Evolutionary conservation across 2,888 invertebrate species (phyloP).

Genomic region (Helobdella robusta): DNA sequence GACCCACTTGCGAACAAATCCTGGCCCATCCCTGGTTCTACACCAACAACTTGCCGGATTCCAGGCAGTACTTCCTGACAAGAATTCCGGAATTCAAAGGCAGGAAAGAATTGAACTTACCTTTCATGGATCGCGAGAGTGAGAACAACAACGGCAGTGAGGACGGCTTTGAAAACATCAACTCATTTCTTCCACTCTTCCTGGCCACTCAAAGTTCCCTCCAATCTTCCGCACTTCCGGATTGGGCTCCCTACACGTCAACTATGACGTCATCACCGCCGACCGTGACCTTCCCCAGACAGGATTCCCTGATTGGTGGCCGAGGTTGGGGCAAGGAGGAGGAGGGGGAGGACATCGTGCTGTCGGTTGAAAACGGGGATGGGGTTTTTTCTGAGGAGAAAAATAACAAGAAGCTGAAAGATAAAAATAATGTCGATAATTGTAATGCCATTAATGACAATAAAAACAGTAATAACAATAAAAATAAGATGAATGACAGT

Average conservation of each 20-base stretch:
- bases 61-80: not conserved
- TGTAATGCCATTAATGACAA: too few relatives aligned
- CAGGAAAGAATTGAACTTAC: too few relatives aligned
- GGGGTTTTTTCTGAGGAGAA: not conserved
- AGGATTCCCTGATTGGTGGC: too few relatives aligned
- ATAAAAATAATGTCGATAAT: too few relatives aligned
- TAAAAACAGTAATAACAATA: too few relatives aligned
- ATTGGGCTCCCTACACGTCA: too few relatives aligned
- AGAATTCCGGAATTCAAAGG: not conserved
- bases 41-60: not conserved
- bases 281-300: too few relatives aligned
- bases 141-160: too few relatives aligned
- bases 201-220: not conserved
- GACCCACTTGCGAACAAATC: constrained; percentile 53
- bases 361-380: not conserved
- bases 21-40: constrained; percentile 54
- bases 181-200: not conserved
- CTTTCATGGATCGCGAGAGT: too few relatives aligned
- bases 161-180: not conserved
- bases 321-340: too few relatives aligned
- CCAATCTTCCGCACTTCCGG: constrained; percentile 6
- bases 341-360: constrained; percentile 17
- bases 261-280: too few relatives aligned
- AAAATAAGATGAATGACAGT: not conserved
- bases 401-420: not conserved